Conservation (phyloP, 2,797 vertebrate genomes). For the Decapterus maruadsi region DNA sequence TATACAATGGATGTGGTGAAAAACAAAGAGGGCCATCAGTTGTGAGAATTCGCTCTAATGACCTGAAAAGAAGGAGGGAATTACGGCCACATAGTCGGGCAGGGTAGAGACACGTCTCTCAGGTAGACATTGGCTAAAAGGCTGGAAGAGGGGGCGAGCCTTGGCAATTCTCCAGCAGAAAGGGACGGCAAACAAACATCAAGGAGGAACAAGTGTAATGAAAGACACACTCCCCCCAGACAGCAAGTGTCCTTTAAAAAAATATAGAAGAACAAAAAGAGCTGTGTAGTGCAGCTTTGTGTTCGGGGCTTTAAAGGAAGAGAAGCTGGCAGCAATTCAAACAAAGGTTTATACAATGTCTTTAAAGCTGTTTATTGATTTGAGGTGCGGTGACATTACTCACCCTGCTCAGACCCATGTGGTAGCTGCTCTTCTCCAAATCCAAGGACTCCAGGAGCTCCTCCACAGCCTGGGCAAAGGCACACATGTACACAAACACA, state of each 20-base stretch:
- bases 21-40: constrained; percentile 65
- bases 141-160: constrained; percentile 37
- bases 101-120: constrained; percentile 49
- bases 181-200: constrained; percentile 61
- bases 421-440: constrained; percentile 96
- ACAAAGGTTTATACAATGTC: constrained; percentile 46
- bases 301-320: constrained; percentile 33
- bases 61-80: constrained; percentile 67
- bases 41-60: constrained; percentile 67
- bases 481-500: constrained; percentile 54
- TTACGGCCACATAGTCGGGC: constrained; percentile 34
- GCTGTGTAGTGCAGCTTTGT: constrained; percentile 22
- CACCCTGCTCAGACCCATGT: constrained; percentile 98
- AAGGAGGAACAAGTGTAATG: constrained; percentile 67
- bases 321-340: constrained; percentile 43
- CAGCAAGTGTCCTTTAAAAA: constrained; percentile 49
- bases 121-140: constrained; percentile 46
- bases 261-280: constrained; percentile 31
- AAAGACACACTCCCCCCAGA: constrained; percentile 63
- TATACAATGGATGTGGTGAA: constrained; percentile 55
- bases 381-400: constrained; percentile 61
- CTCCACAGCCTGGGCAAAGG: constrained; percentile 91
- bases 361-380: constrained; percentile 53
- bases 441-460: constrained; percentile 97
- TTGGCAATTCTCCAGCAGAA: constrained; percentile 59